Evolutionary conservation across 2,113 vertebrate genomes (phyloP), one percentile per base, ranked within the genome.

Genomic region (Sapajus apella): DNA sequence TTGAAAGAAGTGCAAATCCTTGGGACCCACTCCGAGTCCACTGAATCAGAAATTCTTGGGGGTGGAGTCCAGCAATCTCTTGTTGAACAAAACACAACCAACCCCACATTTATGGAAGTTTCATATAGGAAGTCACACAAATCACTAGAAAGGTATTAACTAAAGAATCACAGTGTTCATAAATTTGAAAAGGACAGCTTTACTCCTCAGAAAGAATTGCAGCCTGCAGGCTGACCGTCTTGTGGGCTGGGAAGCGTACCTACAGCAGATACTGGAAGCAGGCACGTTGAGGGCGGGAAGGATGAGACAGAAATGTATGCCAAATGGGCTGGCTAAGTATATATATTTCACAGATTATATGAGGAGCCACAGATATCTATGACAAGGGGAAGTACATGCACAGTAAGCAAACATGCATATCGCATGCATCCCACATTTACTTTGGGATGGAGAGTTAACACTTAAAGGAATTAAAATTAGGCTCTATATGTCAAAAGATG

Each of bases 21-120:
- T 91, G 80, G 58, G 83, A 80, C 35, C 45, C 61, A 37, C 8
- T 90, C 87, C 87, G 87, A 93, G 55, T 79, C 73, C 55, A 50
- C 64, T 21, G 16, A 90, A 88, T 89, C 73, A 89, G 76, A 96
- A 92, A 95, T 75, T 76, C 64, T 90, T 25, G 37, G 50, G 2
- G 40, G 35, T 81, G 82, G 64, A 43, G 40, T 47, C 92, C 70
- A 66, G 83, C 56, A 85, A 72, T 90, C 73, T 85, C 87, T 87
- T 92, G 64, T 75, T 90, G 68, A 94, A 94, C 70, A 87, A 97
- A 56, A 12, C 76, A 92, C 64, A 94, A 35, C 20, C 30, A 37
- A 84, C 1, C 3, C 13, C 2, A 81, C 55, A 37, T 95, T 90
- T 83, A 50, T 76, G 79, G 43, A 75, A 27, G 8, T 70, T 95